Evolutionary conservation across 2,888 invertebrate genomes (phyloP).

Genomic region (Caenorhabditis plicata): DNA sequence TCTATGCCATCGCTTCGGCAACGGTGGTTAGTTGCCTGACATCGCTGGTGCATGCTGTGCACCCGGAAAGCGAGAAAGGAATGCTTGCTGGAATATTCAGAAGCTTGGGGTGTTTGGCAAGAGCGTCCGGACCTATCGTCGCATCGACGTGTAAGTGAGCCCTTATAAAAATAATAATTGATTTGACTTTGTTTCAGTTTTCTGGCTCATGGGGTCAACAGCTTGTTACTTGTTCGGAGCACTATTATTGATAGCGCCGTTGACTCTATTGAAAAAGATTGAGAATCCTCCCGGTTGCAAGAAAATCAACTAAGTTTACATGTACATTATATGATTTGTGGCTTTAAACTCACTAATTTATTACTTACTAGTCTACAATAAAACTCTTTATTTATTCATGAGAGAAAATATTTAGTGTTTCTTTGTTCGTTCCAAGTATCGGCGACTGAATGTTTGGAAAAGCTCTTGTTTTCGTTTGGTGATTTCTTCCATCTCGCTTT

Average conservation of each 20-base stretch:
- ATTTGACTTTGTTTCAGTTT: slow-evolving; percentile 72
- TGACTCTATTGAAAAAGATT: slow-evolving; percentile 39
- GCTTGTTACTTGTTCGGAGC: slow-evolving; percentile 82
- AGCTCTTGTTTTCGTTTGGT: slow-evolving; percentile 21
- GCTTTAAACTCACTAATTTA: slow-evolving; percentile 3
- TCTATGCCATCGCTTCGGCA: slow-evolving; percentile 79
- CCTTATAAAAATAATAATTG: background rate
- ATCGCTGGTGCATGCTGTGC: slow-evolving; percentile 83
- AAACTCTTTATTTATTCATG: background rate
- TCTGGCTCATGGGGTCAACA: slow-evolving; percentile 86
- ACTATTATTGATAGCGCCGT: slow-evolving; percentile 76
- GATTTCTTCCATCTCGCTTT: slow-evolving; percentile 35
- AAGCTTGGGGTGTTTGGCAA: slow-evolving; percentile 87
- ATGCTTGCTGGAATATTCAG: slow-evolving; percentile 89
- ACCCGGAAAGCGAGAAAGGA: slow-evolving; percentile 79
- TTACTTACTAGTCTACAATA: background rate
- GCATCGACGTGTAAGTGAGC: slow-evolving; percentile 77
- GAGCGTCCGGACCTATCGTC: slow-evolving; percentile 86
- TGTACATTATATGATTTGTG: background rate
- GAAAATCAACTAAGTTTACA: slow-evolving; percentile 7
- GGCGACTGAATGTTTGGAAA: slow-evolving; percentile 25
- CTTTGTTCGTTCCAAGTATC: slow-evolving; percentile 15
- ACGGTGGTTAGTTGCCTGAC: slow-evolving; percentile 92
- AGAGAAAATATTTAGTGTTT: no score
- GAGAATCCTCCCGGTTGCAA: slow-evolving; percentile 31